Evolutionary conservation across 2,113 vertebrate genomes (phyloP), one percentile per base, ranked within the genome.

Genomic region (Myrmecobius fasciatus): DNA sequence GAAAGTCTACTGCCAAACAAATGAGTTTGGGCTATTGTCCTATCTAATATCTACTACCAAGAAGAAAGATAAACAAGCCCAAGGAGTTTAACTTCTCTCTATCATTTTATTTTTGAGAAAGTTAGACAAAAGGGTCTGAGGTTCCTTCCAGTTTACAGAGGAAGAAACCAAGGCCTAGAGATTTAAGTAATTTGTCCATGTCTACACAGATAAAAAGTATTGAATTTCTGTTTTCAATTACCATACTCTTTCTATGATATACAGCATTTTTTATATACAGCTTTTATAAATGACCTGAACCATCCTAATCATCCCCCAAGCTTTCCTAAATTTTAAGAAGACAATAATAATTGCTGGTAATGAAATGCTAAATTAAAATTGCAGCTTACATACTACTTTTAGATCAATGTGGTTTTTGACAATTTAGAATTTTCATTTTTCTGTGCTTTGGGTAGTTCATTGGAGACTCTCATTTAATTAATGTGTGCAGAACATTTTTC

Each of bases 291-390:
- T 95, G 47, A 93, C 54, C 46, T 36, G 88, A 46, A 4, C 7
- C 91, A 90, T 60, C 28, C 25, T 12, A 0, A 0, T 89, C 17
- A 54, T 53, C 11, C 89, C 24, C 43, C 48, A 48, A 48, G 36
- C 89, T 53, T 89, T 52, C 46, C 92, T 83, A 88, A 12, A 24
- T 60, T 88, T 91, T 91, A 24, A 92, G 53, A 89, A 53, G 95
- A n/a, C 88, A 94, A 93, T 83, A 83, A 94, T 8, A 51, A 48
- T 28, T 28, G 36, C 67, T 83, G n/a, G 67, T 83, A 83, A 83
- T 83, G 36, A 83, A 83, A 83, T 83, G 43, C 46, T 49, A 89
- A 92, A 89, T 43, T 17, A 52, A 54, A 83, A 60, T n/a, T 48
- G 51, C 90, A 92, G 26, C 28, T 93, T 47, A 91, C 43, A 53